Conservation (phyloP, 2,797 vertebrate genomes). For the Coregonus ussuriensis region DNA sequence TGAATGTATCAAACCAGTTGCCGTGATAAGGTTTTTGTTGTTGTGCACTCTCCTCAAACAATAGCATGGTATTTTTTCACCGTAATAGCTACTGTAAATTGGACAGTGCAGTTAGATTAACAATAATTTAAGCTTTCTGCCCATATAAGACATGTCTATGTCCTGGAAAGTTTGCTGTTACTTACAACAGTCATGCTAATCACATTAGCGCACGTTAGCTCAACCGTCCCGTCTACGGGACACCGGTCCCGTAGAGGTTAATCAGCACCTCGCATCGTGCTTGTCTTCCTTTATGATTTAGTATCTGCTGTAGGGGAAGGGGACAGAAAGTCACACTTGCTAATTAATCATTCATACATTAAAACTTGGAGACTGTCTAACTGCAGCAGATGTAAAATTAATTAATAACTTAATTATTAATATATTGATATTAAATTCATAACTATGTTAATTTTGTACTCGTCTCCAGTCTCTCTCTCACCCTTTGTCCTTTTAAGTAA, state of each 20-base stretch:
- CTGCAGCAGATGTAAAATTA: conserved; percentile 21
- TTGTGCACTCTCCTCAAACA: too few species aligned
- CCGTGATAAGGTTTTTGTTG: too few species aligned
- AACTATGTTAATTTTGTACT: conserved; percentile 7
- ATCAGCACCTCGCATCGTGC: conserved; percentile 62
- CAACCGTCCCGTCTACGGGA: too few species aligned
- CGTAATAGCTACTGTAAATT: too few species aligned
- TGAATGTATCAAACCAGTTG: too few species aligned
- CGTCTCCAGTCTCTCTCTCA: neutral
- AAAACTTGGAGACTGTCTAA: conserved; percentile 27
- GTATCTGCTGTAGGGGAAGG: conserved; percentile 38
- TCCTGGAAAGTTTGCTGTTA: too few species aligned
- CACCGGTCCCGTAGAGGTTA: neutral
- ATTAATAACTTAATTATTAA: neutral
- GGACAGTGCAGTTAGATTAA: too few species aligned
- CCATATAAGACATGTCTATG: too few species aligned
- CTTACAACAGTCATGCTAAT: too few species aligned
- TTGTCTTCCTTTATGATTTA: conserved; percentile 62
- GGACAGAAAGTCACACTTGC: conserved; percentile 48
- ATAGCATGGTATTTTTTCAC: too few species aligned
- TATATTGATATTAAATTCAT: conserved; percentile 1
- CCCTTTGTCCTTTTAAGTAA: conserved; percentile 8
- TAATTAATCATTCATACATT: conserved; percentile 61
- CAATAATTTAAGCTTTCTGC: too few species aligned
- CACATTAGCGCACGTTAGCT: too few species aligned